These are phyloP conservation scores for Apistogramma diplotaenia DNA, from an alignment of 2,113 vertebrate species.

Conservation along the genomic window DNA sequence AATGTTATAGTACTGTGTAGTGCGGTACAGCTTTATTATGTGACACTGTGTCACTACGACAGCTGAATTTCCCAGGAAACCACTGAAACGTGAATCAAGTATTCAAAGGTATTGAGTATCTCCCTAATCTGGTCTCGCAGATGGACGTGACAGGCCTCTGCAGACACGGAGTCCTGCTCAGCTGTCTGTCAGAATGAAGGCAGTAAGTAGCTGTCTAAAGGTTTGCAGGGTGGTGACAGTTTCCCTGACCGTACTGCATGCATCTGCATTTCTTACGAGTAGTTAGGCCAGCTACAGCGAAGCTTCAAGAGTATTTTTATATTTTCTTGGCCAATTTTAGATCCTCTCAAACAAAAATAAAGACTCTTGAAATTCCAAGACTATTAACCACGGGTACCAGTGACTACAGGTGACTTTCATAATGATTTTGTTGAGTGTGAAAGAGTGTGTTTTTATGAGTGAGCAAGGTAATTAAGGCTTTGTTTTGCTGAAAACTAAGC, in stretches of 20 bases:
- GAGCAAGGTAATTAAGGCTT: neutral
- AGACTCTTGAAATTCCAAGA: neutral
- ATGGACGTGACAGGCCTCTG: slow-evolving; percentile 36
- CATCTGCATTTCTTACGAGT: neutral
- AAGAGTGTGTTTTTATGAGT: neutral
- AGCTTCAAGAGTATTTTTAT: neutral
- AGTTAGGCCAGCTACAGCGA: neutral
- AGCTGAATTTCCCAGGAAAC: slow-evolving; percentile 34
- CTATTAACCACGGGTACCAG: neutral
- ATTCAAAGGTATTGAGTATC: slow-evolving; percentile 28
- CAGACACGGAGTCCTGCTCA: slow-evolving; percentile 26
- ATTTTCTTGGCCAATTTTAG: neutral
- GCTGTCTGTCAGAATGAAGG: slow-evolving; percentile 52
- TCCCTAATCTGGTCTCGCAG: slow-evolving; percentile 16
- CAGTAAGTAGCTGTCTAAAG: slow-evolving; percentile 43
- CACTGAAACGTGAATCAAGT: slow-evolving; percentile 40
- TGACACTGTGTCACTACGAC: slow-evolving; percentile 15
- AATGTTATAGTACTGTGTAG: neutral
- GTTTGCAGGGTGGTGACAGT: slow-evolving; percentile 23
- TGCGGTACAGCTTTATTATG: neutral
- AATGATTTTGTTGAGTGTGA: neutral
- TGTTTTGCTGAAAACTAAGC: neutral
- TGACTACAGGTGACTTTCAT: neutral
- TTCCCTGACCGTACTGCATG: neutral
- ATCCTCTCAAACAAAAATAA: neutral